phyloP scores from a whole-genome alignment of 2,888 invertebrate species.

The Lithosia quadra region DNA sequence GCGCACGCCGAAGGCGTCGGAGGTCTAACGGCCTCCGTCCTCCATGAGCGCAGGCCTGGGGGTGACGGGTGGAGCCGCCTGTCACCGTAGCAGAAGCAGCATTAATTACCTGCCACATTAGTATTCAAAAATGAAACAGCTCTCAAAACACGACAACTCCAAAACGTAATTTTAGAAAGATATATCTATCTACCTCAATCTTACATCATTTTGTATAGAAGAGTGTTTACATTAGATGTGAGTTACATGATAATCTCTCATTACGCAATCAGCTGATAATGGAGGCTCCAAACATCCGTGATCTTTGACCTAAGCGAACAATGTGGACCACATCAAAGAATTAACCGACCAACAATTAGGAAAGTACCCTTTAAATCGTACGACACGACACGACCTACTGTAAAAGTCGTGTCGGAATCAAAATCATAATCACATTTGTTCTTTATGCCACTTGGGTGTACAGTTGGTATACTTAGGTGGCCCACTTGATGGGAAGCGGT shows the following conservation, averaged over 20 bases:
- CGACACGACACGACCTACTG: not conserved
- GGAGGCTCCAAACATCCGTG: not conserved
- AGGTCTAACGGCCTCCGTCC: no score
- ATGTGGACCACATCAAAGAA: conserved; percentile 3
- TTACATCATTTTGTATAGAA: conserved; percentile 29
- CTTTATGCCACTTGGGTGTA: not conserved
- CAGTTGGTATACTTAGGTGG: no score
- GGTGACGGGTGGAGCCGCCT: no score
- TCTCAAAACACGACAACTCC: not conserved
- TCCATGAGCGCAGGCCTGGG: no score
- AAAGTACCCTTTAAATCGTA: not conserved
- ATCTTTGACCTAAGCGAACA: conserved; percentile 21
- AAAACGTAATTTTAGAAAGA: conserved; percentile 20
- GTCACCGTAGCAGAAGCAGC: no score
- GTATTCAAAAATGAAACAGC: not conserved
- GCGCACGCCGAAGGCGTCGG: no score
- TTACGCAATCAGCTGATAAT: conserved; percentile 18
- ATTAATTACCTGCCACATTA: no score
- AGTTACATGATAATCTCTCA: conserved; percentile 11
- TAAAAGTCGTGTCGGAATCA: not conserved
- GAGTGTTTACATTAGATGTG: conserved; percentile 6
- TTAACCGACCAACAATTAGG: not conserved
- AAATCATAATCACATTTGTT: not conserved
- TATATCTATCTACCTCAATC: no score
- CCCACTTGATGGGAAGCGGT: no score